phyloP scores from a whole-genome alignment of 2,113 vertebrate species.

The Sula dactylatra region DNA sequence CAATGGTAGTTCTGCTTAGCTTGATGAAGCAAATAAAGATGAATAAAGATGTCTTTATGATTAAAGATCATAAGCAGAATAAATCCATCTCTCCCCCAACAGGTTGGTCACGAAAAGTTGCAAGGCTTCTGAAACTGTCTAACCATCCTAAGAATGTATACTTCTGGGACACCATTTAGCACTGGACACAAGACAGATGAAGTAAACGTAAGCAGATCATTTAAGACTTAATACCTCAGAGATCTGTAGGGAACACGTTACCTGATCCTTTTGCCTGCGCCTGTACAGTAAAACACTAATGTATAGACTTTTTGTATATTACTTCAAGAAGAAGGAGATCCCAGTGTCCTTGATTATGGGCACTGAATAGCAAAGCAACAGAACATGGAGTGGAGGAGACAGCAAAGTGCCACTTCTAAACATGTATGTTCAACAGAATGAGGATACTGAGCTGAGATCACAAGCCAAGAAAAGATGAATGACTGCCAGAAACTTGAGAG shows the following conservation, averaged over 20 bases:
- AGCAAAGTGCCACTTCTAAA: neutral
- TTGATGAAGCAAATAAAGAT: constrained; percentile 19
- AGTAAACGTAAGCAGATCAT: neutral
- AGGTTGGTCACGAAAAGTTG: neutral
- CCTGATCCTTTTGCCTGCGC: neutral
- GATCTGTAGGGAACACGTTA: neutral
- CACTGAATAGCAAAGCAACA: neutral
- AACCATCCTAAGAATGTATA: neutral
- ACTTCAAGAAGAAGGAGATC: neutral
- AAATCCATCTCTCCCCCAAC: neutral
- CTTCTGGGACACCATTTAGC: neutral
- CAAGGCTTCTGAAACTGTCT: neutral
- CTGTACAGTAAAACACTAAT: neutral
- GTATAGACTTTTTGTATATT: neutral
- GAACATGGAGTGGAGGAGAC: neutral
- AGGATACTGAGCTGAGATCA: neutral
- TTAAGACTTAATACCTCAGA: neutral
- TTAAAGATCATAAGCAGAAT: neutral
- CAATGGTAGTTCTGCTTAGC: neutral
- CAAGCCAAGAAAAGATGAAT: neutral
- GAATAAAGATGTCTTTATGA: constrained; percentile 8
- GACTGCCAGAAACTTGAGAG: constrained; percentile 5
- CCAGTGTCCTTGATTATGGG: neutral
- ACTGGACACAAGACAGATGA: neutral
- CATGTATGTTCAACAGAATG: neutral